Evolutionary conservation across 2,113 vertebrate genomes (phyloP), one percentile per base, ranked within the genome.

Genomic region (Lycaon pictus): DNA sequence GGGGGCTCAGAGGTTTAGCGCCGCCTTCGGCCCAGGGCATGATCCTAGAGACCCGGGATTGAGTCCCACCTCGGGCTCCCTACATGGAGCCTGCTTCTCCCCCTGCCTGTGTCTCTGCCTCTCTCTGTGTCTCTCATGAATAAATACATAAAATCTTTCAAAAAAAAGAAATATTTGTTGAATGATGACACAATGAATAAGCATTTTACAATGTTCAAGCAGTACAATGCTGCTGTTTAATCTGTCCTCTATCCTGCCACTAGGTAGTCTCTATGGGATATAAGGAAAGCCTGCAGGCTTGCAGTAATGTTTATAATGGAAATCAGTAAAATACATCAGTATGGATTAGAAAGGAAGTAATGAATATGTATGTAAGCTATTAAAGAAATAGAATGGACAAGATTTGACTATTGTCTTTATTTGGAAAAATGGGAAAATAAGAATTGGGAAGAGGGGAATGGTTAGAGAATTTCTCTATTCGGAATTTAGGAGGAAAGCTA

Each of bases 391-490:
- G 9, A 84, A 74, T 25, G 63, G 69, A 67, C 9, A 55, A 58
- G 25, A 90, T 3, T 51, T 82, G 13, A 56, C 25, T 25, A 16
- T 58, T 95, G 20, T 10, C 93, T 79, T 90, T 83, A 63, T 88
- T 92, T 92, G 48, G 12, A 1, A 84, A 96, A 85, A 63, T 63
- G 48, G 12, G 1, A 84, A 96, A 85, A 63, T 63, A 55, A 76
- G 17, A 69, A 11, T 56, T 22, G 23, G 11, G 53, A 62, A 87
- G 67, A 12, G 32, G 32, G 74, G 51, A 65, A 37, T 35, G 9
- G 22, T 48, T 93, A 60, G 74, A 82, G 35, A 95, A 91, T 74
- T 94, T 88, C 55, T 48, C n/a, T 76, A 17, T 63, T 88, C 74
- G 1, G 13, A 55, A 76, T 58, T 92, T 22, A 76, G n/a, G n/a